Percentiles rank a stretch among this genome's conserved stretches.
Conservation (phyloP, 1,140 invertebrate genomes). For the Drosophila pseudoananassae region DNA sequence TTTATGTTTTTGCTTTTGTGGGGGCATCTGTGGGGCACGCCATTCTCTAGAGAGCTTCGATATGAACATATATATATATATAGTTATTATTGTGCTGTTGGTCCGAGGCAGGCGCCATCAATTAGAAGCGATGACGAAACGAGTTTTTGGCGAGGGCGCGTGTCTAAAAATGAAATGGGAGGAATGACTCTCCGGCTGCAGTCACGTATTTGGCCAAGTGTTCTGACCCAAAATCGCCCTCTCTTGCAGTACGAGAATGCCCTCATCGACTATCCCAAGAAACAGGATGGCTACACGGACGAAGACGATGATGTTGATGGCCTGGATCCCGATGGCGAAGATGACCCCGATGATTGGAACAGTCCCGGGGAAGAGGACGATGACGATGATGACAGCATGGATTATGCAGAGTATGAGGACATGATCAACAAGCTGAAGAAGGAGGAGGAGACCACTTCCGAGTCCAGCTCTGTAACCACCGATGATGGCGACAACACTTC, state of each 20-base stretch:
- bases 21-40: slow-evolving; percentile 28
- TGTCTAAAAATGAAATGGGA: slow-evolving; percentile 33
- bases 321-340: slow-evolving; percentile 21
- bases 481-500: slow-evolving; percentile 26
- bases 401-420: slow-evolving; percentile 39
- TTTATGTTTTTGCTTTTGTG: slow-evolving; percentile 21
- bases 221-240: slow-evolving; percentile 56
- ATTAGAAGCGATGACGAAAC: slow-evolving; percentile 70
- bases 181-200: slow-evolving; percentile 26
- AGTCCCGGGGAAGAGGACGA: slow-evolving; percentile 16
- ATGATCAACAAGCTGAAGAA: slow-evolving; percentile 33
- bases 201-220: slow-evolving; percentile 66
- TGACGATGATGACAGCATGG: slow-evolving; percentile 2
- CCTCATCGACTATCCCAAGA: slow-evolving; percentile 64
- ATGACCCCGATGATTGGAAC: slow-evolving; percentile 41
- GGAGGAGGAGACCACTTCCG: slow-evolving; percentile 7
- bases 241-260: slow-evolving; percentile 64
- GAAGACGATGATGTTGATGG: slow-evolving; percentile 46
- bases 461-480: slow-evolving; percentile 10
- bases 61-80: neutral
- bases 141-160: slow-evolving; percentile 32
- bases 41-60: slow-evolving; percentile 33
- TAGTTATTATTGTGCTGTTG: slow-evolving; percentile 13
- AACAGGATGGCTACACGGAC: slow-evolving; percentile 47
- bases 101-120: slow-evolving; percentile 58